phyloP scores from a whole-genome alignment of 2,888 invertebrate species.

The Atethmia centrago region DNA sequence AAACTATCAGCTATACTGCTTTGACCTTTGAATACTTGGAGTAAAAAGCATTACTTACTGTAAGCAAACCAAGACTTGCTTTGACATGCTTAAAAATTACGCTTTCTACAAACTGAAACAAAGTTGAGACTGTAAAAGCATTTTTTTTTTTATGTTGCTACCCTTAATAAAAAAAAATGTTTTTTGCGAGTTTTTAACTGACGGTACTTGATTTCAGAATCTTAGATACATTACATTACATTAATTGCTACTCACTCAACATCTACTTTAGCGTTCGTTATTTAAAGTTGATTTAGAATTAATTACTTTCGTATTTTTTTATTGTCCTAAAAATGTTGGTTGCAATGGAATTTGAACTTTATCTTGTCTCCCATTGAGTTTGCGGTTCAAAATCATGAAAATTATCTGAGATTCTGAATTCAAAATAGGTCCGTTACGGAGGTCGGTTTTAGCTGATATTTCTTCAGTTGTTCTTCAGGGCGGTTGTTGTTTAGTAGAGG shows the following conservation, averaged over 20 bases:
- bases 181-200: neutral
- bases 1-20: neutral
- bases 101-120: neutral
- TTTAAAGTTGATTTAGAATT: neutral
- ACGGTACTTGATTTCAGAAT: neutral
- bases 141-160: too few species aligned
- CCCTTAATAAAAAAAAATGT: too few species aligned
- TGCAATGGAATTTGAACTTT: neutral
- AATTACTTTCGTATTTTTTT: rapidly evolving
- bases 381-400: neutral
- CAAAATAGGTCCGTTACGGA: neutral
- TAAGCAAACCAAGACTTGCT: neutral
- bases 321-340: neutral
- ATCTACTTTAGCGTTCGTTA: neutral
- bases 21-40: neutral
- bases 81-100: neutral
- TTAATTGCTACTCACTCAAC: neutral
- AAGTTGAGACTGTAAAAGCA: neutral
- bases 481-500: neutral
- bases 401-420: neutral
- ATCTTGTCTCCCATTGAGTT: neutral
- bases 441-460: neutral
- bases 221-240: neutral
- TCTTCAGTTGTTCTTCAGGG: neutral
- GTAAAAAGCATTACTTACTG: neutral